Evolutionary conservation across 1,140 invertebrate species (phyloP), one percentile per base, ranked within the genome.

Genomic region (Camponotus pennsylvanicus): DNA sequence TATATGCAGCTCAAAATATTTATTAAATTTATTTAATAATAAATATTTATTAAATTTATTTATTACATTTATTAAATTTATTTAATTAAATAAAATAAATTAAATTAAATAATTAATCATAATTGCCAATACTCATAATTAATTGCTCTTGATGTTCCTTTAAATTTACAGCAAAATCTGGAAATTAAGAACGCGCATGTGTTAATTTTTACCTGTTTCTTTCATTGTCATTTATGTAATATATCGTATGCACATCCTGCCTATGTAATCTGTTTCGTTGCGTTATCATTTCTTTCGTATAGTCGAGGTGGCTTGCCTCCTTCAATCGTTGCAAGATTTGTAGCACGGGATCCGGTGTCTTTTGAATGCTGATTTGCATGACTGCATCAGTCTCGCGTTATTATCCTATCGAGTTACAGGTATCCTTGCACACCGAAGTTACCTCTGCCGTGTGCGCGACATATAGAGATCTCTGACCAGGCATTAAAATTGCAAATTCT

Each of bases 401-500:
- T 87, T 89, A 75, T 77, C 85, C 71, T 85, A 87, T 87, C 75
- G 88, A 77, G 85, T 89, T 89, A 88, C 88, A 27, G 27, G 76
- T 75, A 89, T 85, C 79, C 78, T 49, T 34, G 67, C 63, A 66
- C 27, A 63, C 18, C 75, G 55, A 78, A 67, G 42, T 55, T 69
- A 69, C 55, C 49, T 86, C 11, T 40, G 73, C 45, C 61, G 42
- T 13, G 21, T 52, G 37, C 64, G 37, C 27, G 52, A 49, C 42
- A 52, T 34, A 75, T 69, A 90, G 63, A 84, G 69, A 88, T 87
- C 70, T 70, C 86, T 71, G 79, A 49, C 61, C 67, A 61, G 61
- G 49, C 87, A 94, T 94, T 93, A 93, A 93, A 94, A 94, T 94
- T 94, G 93, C 93, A 93, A 93, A 94, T 94, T 92, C 85, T 69